A percentile compares a stretch with the other conserved stretches of the same genome.
phyloP scores from a whole-genome alignment of 2,113 vertebrate species.

The Cinclus mexicanus region DNA sequence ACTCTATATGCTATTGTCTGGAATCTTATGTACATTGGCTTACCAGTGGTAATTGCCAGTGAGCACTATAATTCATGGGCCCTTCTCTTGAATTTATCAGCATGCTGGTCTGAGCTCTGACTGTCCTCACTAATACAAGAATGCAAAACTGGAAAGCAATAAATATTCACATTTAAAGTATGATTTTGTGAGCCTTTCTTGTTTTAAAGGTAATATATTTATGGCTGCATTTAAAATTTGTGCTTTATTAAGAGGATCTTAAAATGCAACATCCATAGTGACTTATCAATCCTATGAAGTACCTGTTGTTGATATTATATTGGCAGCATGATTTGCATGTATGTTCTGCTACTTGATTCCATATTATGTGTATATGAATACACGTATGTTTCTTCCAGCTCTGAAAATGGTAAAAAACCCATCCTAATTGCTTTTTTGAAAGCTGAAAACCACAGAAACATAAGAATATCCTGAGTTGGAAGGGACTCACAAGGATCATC shows the following conservation, averaged over 20 bases:
- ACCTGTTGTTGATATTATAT: not conserved
- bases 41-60: not conserved
- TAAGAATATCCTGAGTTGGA: not conserved
- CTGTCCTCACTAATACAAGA: not conserved
- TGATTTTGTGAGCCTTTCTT: not conserved
- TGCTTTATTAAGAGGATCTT: not conserved
- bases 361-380: not conserved
- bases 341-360: not conserved
- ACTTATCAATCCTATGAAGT: not conserved
- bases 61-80: not conserved
- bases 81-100: not conserved
- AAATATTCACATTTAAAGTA: not conserved
- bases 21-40: not conserved
- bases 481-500: not conserved
- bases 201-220: not conserved
- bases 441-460: not conserved
- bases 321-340: not conserved
- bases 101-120: not conserved
- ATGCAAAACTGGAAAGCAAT: not conserved
- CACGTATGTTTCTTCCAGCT: not conserved
- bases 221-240: not conserved
- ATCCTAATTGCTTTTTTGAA: not conserved
- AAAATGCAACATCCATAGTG: not conserved
- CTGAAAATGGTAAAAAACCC: not conserved
- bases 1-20: not conserved